phyloP scores from a whole-genome alignment of 53 echinoderm and acorn worm genomes.

The Zoroaster sp. region DNA sequence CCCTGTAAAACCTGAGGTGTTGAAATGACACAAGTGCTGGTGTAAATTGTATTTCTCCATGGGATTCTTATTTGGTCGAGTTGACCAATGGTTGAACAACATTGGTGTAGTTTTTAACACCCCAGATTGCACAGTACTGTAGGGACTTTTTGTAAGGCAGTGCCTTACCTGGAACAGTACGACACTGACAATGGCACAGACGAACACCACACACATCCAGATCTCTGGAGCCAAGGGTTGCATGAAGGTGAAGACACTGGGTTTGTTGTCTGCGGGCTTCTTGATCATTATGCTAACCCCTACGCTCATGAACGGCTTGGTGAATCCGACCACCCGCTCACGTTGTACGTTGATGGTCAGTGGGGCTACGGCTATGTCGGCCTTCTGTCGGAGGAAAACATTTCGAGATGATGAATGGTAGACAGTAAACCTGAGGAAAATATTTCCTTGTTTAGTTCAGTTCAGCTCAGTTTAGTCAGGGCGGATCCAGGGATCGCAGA shows the following conservation, averaged over 20 bases:
- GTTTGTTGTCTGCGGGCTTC: constrained; percentile 65
- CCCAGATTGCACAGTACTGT: background rate
- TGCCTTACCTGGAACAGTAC: constrained; percentile 86
- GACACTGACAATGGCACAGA: constrained; percentile 79
- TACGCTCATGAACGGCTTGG: constrained; percentile 96
- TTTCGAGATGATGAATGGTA: too few relatives aligned
- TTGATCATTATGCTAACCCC: constrained; percentile 98
- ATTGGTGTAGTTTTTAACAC: background rate
- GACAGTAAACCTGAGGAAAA: too few relatives aligned
- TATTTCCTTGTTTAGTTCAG: too few relatives aligned
- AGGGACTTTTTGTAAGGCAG: background rate
- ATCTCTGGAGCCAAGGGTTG: constrained; percentile 86
- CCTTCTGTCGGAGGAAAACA: constrained; percentile 60
- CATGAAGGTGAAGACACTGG: constrained; percentile 85
- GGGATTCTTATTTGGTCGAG: too few relatives aligned
- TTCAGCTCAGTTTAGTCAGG: too few relatives aligned
- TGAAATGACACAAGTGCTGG: too few relatives aligned
- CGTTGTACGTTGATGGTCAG: constrained; percentile 86
- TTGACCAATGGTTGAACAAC: too few relatives aligned
- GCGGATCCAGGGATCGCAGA: too few relatives aligned
- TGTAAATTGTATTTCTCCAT: too few relatives aligned
- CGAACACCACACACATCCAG: constrained; percentile 90
- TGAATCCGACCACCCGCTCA: constrained; percentile 83
- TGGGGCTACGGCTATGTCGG: constrained; percentile 88
- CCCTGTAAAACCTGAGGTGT: too few relatives aligned